A percentile compares a stretch with the other conserved stretches of the same genome.
Conservation (phyloP, 23 tunicate species). For the Trididemnum clinides region DNA sequence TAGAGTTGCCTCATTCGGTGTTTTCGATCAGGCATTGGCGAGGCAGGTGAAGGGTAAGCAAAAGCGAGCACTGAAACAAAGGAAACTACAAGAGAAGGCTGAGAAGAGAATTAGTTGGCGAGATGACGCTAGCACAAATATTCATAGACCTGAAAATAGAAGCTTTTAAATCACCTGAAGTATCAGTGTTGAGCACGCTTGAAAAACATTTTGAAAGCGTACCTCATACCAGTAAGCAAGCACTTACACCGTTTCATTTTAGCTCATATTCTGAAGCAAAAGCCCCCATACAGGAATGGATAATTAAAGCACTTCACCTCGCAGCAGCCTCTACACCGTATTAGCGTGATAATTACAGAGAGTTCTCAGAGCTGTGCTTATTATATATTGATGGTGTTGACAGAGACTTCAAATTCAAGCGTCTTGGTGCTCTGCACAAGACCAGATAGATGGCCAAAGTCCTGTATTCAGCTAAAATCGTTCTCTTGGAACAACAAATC, state of each 20-base stretch:
- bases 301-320: background rate
- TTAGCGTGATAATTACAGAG: conserved; percentile 1
- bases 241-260: background rate
- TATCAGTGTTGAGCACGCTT: background rate
- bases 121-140: background rate
- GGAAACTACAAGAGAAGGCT: background rate
- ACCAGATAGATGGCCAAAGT: conserved; percentile 9
- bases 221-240: background rate
- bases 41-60: background rate
- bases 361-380: conserved; percentile 3
- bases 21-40: conserved; percentile 18
- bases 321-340: background rate
- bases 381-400: background rate
- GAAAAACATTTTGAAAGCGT: conserved; percentile 6
- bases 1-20: conserved; percentile 13
- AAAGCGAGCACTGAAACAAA: background rate
- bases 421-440: conserved; percentile 1
- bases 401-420: conserved; percentile 12
- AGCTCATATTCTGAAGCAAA: background rate
- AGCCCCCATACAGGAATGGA: background rate
- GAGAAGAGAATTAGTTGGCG: background rate
- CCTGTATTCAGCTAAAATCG: background rate
- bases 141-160: background rate
- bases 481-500: background rate
- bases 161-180: conserved; percentile 1